phyloP scores from a whole-genome alignment of 2,113 vertebrate species.

The Agelaius tricolor region DNA sequence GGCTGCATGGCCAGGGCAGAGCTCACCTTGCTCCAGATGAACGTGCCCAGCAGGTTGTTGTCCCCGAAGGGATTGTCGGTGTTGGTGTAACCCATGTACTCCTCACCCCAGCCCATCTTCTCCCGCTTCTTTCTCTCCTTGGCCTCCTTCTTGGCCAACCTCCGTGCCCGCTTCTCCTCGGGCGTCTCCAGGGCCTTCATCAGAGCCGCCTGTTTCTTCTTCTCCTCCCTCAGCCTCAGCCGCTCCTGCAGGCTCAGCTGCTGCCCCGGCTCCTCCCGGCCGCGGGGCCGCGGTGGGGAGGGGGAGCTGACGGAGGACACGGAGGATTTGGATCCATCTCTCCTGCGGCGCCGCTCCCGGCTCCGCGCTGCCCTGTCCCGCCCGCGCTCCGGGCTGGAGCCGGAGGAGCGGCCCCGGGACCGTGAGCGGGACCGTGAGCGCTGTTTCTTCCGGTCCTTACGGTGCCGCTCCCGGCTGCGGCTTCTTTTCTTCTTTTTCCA shows the following conservation, averaged over 20 bases:
- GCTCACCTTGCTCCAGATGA: conserved; percentile 96
- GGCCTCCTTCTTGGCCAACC: conserved; percentile 93
- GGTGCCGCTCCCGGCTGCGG: neutral
- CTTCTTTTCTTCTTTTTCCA: conserved; percentile 58
- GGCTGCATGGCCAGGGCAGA: accelerated
- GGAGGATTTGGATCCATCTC: conserved; percentile 72
- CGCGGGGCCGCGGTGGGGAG: neutral
- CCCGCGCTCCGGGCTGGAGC: neutral
- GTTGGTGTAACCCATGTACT: conserved; percentile 99
- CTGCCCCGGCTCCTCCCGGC: conserved; percentile 38
- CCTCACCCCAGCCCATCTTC: conserved; percentile 99
- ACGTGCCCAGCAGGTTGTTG: conserved; percentile 95
- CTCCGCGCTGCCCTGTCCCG: neutral
- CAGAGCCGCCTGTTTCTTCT: conserved; percentile 83
- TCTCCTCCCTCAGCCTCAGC: conserved; percentile 72
- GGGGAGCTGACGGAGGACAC: conserved; percentile 77
- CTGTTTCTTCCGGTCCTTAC: conserved; percentile 5
- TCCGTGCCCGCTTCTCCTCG: conserved; percentile 91
- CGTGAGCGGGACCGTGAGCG: neutral
- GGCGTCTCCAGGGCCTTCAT: conserved; percentile 95
- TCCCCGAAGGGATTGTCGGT: conserved; percentile 98
- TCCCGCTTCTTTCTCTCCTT: conserved; percentile 96
- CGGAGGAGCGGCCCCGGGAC: neutral
- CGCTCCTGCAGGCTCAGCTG: conserved; percentile 75
- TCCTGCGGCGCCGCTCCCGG: neutral